Conservation (phyloP, 1,140 invertebrate genomes). For the Hydropsyche tenuis region DNA sequence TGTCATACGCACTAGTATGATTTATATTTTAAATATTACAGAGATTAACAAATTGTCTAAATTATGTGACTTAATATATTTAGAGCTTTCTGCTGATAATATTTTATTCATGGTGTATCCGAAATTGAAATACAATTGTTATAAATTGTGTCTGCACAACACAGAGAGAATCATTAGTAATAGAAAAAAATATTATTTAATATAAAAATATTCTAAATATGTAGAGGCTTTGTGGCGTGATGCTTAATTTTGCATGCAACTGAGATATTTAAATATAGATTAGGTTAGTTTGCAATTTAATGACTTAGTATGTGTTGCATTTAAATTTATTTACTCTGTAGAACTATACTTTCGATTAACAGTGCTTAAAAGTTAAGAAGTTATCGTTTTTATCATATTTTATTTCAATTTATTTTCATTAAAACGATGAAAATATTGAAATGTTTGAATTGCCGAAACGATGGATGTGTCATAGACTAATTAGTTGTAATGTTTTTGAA, state of each 20-base stretch:
- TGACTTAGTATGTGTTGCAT: conserved; percentile 23
- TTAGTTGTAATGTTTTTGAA: too few species aligned
- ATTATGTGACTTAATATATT: conserved; percentile 40
- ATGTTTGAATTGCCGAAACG: too few species aligned
- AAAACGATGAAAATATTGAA: too few species aligned
- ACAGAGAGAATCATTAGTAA: conserved; percentile 20
- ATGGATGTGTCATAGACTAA: too few species aligned
- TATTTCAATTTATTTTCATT: too few species aligned
- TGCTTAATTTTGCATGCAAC: conserved; percentile 36
- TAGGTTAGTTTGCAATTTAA: conserved; percentile 33
- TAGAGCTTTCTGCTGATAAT: conserved; percentile 36
- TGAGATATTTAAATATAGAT: conserved; percentile 27
- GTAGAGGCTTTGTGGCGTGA: conserved; percentile 33
- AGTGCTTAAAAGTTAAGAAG: too few species aligned
- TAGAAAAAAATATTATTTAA: conserved; percentile 29
- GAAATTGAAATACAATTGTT: conserved; percentile 7
- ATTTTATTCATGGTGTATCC: conserved; percentile 4
- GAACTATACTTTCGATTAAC: neutral
- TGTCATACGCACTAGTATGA: conserved; percentile 21
- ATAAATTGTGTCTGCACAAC: conserved; percentile 1
- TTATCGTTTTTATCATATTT: too few species aligned
- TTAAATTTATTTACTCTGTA: conserved; percentile 9
- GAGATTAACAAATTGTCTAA: conserved; percentile 25
- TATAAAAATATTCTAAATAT: conserved; percentile 44
- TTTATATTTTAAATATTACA: conserved; percentile 25